Conservation (phyloP, 2,797 vertebrate species). For the Manis javanica region DNA sequence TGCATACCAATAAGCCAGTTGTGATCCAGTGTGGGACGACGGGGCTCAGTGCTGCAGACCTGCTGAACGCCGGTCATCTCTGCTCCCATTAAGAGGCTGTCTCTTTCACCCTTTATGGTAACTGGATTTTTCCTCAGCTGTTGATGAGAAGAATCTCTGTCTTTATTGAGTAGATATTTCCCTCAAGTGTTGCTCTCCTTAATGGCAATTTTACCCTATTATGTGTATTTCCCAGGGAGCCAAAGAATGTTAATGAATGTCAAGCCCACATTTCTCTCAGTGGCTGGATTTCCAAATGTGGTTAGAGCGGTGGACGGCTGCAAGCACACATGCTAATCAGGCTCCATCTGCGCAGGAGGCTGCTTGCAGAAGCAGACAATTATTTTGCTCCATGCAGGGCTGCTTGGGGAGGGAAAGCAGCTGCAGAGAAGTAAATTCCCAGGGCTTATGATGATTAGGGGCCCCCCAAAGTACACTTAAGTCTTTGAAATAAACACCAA, state of each 20-base stretch:
- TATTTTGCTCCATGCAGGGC: conserved; percentile 79
- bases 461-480: conserved; percentile 81
- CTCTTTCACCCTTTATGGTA: conserved; percentile 74
- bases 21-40: conserved; percentile 23
- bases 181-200: conserved; percentile 73
- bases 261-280: conserved; percentile 77
- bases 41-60: conserved; percentile 69
- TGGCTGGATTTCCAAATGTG: conserved; percentile 79
- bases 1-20: conserved; percentile 70
- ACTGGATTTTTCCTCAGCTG: conserved; percentile 78
- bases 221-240: conserved; percentile 75
- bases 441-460: conserved; percentile 83
- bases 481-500: conserved; percentile 85
- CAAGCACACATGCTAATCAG: conserved; percentile 80
- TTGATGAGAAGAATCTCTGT: conserved; percentile 76
- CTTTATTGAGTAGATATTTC: conserved; percentile 83
- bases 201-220: conserved; percentile 82
- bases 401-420: conserved; percentile 84
- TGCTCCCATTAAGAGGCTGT: conserved; percentile 74
- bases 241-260: conserved; percentile 78
- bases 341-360: conserved; percentile 83
- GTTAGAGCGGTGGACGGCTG: conserved; percentile 78
- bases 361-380: conserved; percentile 85
- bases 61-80: conserved; percentile 71
- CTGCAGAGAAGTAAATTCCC: conserved; percentile 86